These are phyloP conservation scores for Characodon lateralis DNA, from an alignment of 2,797 vertebrate genomes.

Conservation along the genomic window DNA sequence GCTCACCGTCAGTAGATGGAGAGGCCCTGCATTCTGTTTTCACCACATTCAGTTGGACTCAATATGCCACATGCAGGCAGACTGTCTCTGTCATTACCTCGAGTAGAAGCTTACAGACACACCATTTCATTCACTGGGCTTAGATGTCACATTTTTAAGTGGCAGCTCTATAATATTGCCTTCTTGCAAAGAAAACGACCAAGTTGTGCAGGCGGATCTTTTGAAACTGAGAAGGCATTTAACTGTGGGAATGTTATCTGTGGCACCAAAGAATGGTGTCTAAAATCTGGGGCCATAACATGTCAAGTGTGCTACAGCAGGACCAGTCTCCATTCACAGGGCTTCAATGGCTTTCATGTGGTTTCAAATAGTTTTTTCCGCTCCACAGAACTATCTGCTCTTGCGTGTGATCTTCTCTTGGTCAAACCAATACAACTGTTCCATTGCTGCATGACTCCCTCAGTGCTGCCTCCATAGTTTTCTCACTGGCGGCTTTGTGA, in stretches of 20 bases:
- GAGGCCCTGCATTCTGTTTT: conserved; percentile 60
- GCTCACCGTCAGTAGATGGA: conserved; percentile 49
- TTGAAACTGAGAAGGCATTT: conserved; percentile 23
- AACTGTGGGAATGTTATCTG: conserved; percentile 29
- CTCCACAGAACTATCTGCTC: conserved; percentile 5
- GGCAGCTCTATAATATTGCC: conserved; percentile 53
- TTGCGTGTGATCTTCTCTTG: background rate
- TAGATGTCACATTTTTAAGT: conserved; percentile 54
- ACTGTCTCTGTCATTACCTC: conserved; percentile 46
- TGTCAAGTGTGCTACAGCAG: conserved; percentile 27
- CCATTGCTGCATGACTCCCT: background rate
- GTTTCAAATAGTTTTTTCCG: conserved; percentile 21
- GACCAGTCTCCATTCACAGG: conserved; percentile 13
- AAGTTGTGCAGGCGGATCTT: conserved; percentile 27
- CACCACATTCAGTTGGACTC: conserved; percentile 68
- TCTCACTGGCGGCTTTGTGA: background rate
- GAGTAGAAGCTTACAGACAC: conserved; percentile 28
- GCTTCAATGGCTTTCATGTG: conserved; percentile 13
- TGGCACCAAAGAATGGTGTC: conserved; percentile 9
- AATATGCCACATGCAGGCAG: conserved; percentile 71
- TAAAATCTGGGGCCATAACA: conserved; percentile 33
- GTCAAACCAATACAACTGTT: conserved; percentile 1
- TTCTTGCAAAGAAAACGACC: conserved; percentile 23
- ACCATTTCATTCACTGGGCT: conserved; percentile 44
- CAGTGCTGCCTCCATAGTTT: background rate